Base-by-base conservation (phyloP, 2,797 vertebrate genomes). In the Picus viridis region DNA sequence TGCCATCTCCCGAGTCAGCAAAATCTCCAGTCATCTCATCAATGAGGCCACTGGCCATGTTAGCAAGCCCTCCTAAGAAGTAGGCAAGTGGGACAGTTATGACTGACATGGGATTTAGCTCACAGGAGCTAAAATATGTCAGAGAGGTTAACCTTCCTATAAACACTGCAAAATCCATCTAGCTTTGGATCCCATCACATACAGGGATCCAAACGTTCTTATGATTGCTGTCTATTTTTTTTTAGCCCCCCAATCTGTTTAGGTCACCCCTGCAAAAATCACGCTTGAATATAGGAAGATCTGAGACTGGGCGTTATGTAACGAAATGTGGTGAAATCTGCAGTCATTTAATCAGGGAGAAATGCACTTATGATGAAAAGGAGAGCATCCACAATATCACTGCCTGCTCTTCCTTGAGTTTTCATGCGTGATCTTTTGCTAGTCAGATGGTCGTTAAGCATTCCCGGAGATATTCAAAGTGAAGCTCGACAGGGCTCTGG, bases 261-360 rank as follows among this genome's bases (percentile, higher is more conserved):
- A 80, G 32, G 12, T 19, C 24, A 70, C 58, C 41, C 13, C 59
- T 58, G 30, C 92, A 34, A 73, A 93, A 83, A 67, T 0, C 70
- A 9, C 9, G 7, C 22, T 54, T 11, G n/a, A 75, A 85, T 81
- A 62, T 0, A 85, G 47, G 84, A 92, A 92, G 63, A n/a, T 67
- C 47, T 80, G 27, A 18, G 24, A 76, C 6, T 62, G 51, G 24
- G 39, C 49, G 58, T 24, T 54, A 14, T 5, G 10, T 45, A 51
- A 91, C 51, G 19, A 83, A 56, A 79, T 22, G 24, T 45, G 63
- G 57, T 1, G 1, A 83, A 83, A 92, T 78, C 79, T 47, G 26
- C 56, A 53, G 57, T 27, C 61, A 88, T 68, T 87, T 87, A 90
- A 80, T 18, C 51, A 73, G 47, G 53, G 24, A 49, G 61, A 83